A percentile compares a stretch with the other conserved stretches of the same genome.
phyloP scores from a whole-genome alignment of 2,113 vertebrate genomes.

The Scophthalmus maximus region DNA sequence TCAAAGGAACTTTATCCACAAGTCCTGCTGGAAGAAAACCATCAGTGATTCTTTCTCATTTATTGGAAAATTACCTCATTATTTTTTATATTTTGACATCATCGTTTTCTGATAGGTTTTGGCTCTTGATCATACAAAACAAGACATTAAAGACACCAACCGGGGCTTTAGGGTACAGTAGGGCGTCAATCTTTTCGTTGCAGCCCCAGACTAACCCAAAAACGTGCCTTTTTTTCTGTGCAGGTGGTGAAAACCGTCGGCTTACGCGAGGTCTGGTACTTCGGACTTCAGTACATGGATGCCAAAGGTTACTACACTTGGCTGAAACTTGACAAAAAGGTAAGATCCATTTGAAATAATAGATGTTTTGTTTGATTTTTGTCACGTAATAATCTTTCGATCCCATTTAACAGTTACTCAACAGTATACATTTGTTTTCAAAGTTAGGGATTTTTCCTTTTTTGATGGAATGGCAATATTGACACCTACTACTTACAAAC shows the following conservation, averaged over 20 bases:
- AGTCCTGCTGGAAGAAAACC: neutral
- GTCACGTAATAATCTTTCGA: too few relatives aligned
- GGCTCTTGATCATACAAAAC: too few relatives aligned
- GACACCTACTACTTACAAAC: too few relatives aligned
- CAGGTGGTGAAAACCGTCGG: slow-evolving; percentile 98
- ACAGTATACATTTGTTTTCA: too few relatives aligned
- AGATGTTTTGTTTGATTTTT: too few relatives aligned
- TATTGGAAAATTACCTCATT: neutral
- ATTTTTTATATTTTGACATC: too few relatives aligned
- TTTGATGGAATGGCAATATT: too few relatives aligned
- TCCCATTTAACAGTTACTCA: too few relatives aligned
- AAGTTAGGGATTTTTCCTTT: too few relatives aligned
- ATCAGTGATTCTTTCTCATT: neutral
- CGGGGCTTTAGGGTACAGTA: neutral
- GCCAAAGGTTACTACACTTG: slow-evolving; percentile 93
- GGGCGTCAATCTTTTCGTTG: neutral
- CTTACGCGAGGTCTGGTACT: slow-evolving; percentile 96
- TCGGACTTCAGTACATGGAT: slow-evolving; percentile 94
- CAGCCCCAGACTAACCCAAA: neutral
- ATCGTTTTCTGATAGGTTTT: neutral
- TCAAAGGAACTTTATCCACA: slow-evolving; percentile 22
- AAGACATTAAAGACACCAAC: too few relatives aligned
- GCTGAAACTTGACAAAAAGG: slow-evolving; percentile 98
- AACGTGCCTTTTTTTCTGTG: neutral
- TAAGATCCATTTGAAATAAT: too few relatives aligned